Base-by-base conservation (phyloP, 2,113 vertebrate species). In the Anser cygnoides region DNA sequence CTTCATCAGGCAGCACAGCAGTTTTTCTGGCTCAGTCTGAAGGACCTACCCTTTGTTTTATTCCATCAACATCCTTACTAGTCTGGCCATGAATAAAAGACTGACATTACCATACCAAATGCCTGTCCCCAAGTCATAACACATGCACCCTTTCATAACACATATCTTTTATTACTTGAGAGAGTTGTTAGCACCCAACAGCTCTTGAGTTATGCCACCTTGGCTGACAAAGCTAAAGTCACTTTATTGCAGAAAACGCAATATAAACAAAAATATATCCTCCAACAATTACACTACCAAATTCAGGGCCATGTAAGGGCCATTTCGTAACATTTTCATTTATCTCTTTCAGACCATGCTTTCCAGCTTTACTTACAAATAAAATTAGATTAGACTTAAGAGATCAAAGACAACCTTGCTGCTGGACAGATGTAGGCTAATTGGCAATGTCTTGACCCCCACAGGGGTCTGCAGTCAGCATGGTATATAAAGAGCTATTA, bases 391-490 rank as follows among this genome's bases (percentile, higher is more conserved):
- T 92, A 85, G n/a, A 75, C 83, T 90, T 75, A 43, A 93, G 79
- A 86, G 76, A 95, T 68, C 81, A 86, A 90, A 96, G 94, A 59
- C 50, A 77, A 84, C 41, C 73, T 92, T 90, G 44, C 63, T 84
- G 57, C 63, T 84, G 86, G 89, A 92, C 94, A 95, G 95, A 95
- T 74, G 80, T 87, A 92, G 71, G 86, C 59, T 96, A 96, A 92
- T 33, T 28, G 71, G 81, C 57, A 79, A 77, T 43, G 90, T 33
- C 79, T 79, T 58, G 92, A 93, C 63, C 89, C 82, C 66, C 85
- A 57, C 8, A 61, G 67, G 82, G 84, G 67, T 72, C 92, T 81
- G 41, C 74, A 90, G 59, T 91, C 81, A 71, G 49, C 50, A 58
- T 77, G 90, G 63, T 62, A 58, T 89, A 76, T 55, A 95, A 93